A percentile compares a stretch with the other conserved stretches of the same genome.
Conservation (phyloP, 1,140 invertebrate genomes). For the Propsilocerus akamusi region DNA sequence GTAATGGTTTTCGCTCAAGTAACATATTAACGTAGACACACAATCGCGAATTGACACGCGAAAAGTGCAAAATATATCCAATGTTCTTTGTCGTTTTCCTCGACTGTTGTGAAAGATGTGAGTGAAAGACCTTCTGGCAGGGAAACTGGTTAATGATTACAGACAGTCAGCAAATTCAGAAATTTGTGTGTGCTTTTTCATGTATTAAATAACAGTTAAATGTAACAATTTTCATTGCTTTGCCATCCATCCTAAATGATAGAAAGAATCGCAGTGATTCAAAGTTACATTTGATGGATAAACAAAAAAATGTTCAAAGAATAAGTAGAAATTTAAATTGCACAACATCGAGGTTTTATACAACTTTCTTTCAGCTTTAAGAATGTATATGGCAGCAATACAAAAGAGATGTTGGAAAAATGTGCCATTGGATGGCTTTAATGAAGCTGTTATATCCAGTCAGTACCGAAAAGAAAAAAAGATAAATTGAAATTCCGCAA, state of each 20-base stretch:
- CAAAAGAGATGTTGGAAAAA: not conserved
- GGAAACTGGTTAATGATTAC: not conserved
- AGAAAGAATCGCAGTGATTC: not conserved
- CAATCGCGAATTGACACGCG: not conserved
- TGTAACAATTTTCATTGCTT: not conserved
- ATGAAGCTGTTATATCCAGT: too few species aligned
- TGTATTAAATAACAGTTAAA: constrained; percentile 1
- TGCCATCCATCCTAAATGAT: not conserved
- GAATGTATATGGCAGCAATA: too few species aligned
- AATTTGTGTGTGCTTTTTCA: not conserved
- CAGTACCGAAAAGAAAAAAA: too few species aligned
- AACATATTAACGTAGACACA: too few species aligned
- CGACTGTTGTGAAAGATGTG: not conserved
- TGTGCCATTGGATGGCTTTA: not conserved
- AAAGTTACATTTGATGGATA: not conserved
- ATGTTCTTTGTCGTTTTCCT: not conserved
- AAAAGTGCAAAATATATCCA: not conserved
- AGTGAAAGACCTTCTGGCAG: not conserved
- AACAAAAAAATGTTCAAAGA: not conserved
- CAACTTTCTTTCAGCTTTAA: too few species aligned
- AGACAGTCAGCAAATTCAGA: not conserved
- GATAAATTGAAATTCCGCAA: too few species aligned
- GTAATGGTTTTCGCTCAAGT: too few species aligned
- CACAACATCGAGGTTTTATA: too few species aligned
- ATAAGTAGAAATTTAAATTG: not conserved